Evolutionary conservation across 2,113 vertebrate species (phyloP).

Genomic region (Maylandia zebra): DNA sequence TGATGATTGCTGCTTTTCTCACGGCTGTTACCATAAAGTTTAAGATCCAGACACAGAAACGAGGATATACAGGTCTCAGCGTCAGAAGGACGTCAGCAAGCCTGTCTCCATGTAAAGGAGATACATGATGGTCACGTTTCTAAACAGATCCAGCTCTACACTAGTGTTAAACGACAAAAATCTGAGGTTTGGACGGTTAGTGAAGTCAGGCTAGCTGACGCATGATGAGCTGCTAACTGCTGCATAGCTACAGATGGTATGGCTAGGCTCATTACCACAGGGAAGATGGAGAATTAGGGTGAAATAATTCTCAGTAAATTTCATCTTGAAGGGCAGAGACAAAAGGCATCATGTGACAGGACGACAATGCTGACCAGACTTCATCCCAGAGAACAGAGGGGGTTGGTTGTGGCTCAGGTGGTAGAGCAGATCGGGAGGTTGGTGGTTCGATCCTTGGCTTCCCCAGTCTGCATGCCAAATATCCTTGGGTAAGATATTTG

Average conservation of each 20-base stretch:
- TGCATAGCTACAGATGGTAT: not conserved
- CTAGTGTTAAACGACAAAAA: not conserved
- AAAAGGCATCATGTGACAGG: not conserved
- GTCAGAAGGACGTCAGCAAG: not conserved
- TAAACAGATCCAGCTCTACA: not conserved
- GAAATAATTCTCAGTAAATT: not conserved
- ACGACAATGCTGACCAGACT: not conserved
- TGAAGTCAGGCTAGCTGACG: not conserved
- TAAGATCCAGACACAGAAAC: rapidly evolving
- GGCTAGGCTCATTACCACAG: not conserved
- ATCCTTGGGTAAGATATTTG: not conserved
- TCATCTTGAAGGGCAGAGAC: not conserved
- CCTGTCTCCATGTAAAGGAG: not conserved
- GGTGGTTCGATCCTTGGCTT: rapidly evolving
- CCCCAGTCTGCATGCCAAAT: not conserved
- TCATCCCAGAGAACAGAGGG: not conserved
- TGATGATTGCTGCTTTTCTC: not conserved
- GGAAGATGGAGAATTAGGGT: not conserved
- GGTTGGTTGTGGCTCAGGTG: not conserved
- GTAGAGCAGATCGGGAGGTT: rapidly evolving
- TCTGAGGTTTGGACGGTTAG: not conserved
- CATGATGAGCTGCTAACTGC: not conserved
- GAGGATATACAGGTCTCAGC: not conserved
- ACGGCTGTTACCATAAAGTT: not conserved
- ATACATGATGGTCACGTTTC: not conserved